Percentiles rank a stretch among this genome's conserved stretches.
Evolutionary conservation across 2,888 invertebrate species (phyloP).

Genomic region (Clunio marinus): DNA sequence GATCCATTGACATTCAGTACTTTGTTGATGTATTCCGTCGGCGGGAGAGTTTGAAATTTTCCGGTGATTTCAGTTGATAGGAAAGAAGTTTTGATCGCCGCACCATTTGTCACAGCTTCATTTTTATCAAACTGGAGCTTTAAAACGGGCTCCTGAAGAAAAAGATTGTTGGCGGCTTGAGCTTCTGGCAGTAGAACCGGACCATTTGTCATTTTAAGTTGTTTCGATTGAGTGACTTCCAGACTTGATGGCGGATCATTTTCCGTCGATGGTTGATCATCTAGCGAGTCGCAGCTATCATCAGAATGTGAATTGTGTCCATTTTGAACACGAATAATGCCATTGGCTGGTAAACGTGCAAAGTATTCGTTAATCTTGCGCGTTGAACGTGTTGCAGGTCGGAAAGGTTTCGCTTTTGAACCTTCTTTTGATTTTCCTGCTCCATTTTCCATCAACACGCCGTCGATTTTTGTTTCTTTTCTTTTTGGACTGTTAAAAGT

Average conservation of each 20-base stretch:
- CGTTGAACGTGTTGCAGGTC: conserved; percentile 24
- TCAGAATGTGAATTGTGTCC: conserved; percentile 8
- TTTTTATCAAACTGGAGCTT: conserved; percentile 49
- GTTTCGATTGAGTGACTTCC: background rate
- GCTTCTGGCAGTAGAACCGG: background rate
- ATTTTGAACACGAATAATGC: conserved; percentile 2
- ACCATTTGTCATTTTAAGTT: background rate
- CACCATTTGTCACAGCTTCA: conserved; percentile 42
- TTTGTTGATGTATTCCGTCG: conserved; percentile 34
- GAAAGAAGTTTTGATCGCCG: conserved; percentile 46
- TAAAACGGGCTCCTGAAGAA: conserved; percentile 51
- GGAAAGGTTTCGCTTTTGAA: conserved; percentile 2
- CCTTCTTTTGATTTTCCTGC: background rate
- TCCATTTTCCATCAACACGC: conserved; percentile 36
- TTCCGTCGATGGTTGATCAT: background rate
- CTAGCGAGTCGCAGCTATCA: conserved; percentile 16
- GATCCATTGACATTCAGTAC: conserved; percentile 34
- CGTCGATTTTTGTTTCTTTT: conserved; percentile 51
- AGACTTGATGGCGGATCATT: background rate
- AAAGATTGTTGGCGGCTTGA: conserved; percentile 45
- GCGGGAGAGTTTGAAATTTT: conserved; percentile 16
- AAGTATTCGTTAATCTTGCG: conserved; percentile 26
- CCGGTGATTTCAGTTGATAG: conserved; percentile 9
- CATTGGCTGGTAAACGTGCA: conserved; percentile 8
- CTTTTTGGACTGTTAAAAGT: conserved; percentile 51